These are phyloP conservation scores for Globia sparganii DNA, from an alignment of 2,888 invertebrate species.

Conservation along the genomic window DNA sequence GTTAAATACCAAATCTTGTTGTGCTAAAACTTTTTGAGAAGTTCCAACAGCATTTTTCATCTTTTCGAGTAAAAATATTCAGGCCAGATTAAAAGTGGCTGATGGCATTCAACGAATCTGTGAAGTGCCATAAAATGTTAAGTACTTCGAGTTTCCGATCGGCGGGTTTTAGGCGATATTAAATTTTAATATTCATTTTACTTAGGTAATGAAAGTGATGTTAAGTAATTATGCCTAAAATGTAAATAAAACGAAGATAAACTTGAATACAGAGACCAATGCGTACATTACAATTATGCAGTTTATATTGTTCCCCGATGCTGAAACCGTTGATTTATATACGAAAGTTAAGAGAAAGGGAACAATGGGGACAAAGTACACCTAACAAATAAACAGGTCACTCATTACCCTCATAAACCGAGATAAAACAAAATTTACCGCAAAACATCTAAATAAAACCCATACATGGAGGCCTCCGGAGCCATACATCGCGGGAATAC, in stretches of 20 bases:
- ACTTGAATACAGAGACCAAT: constrained; percentile 15
- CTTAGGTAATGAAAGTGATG: constrained; percentile 38
- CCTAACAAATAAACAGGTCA: constrained; percentile 64
- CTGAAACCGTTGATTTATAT: constrained; percentile 48
- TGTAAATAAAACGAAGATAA: constrained; percentile 30
- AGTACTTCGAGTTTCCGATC: constrained; percentile 59
- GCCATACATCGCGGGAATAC: constrained; percentile 83
- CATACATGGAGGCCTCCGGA: constrained; percentile 74
- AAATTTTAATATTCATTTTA: constrained; percentile 60
- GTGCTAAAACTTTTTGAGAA: constrained; percentile 50
- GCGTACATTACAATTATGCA: constrained; percentile 43
- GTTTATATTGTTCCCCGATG: constrained; percentile 49
- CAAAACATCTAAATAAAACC: constrained; percentile 78
- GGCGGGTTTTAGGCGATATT: constrained; percentile 49
- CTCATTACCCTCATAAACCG: constrained; percentile 52
- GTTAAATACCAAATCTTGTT: constrained; percentile 47
- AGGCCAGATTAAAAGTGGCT: constrained; percentile 64
- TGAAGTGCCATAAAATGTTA: constrained; percentile 65
- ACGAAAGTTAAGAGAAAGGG: constrained; percentile 48
- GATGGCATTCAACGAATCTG: constrained; percentile 60
- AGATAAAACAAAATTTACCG: constrained; percentile 73
- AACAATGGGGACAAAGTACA: constrained; percentile 40
- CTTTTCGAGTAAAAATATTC: constrained; percentile 62
- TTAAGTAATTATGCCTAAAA: constrained; percentile 40
- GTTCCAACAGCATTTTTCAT: constrained; percentile 57